Conservation (phyloP, 2,113 vertebrate species). For the Rhinopomastus cyanomelas region DNA sequence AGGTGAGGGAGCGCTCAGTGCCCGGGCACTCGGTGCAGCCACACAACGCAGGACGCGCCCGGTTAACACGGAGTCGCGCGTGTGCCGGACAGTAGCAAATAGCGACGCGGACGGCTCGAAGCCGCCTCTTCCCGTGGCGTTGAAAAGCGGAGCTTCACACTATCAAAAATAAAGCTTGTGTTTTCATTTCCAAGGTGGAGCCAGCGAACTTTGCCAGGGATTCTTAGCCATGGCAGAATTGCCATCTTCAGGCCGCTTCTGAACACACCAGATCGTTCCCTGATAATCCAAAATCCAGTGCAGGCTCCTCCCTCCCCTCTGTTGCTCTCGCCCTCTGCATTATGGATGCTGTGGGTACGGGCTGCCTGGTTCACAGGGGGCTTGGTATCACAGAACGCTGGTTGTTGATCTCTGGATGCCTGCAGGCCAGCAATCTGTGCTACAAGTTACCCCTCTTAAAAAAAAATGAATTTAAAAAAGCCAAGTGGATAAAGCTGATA, state of each 20-base stretch:
- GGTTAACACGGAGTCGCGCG: background rate
- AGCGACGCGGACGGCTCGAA: background rate
- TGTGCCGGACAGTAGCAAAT: background rate
- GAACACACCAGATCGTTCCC: background rate
- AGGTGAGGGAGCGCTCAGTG: constrained; percentile 18
- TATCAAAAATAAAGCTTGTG: background rate
- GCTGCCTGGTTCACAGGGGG: constrained; percentile 56
- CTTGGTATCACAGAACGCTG: constrained; percentile 71
- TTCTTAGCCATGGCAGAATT: constrained; percentile 37
- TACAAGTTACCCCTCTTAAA: constrained; percentile 68
- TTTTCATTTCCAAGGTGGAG: background rate
- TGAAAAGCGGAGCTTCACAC: fast-evolving
- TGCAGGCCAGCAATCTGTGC: constrained; percentile 78
- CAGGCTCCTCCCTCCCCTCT: constrained; percentile 17
- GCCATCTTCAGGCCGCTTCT: constrained; percentile 27
- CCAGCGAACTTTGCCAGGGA: background rate
- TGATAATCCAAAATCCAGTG: background rate
- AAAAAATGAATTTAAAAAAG: background rate
- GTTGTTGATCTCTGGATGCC: constrained; percentile 79
- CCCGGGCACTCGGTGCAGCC: background rate
- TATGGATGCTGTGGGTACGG: constrained; percentile 63
- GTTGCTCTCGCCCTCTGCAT: background rate
- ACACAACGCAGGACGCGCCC: background rate
- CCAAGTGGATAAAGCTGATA: constrained; percentile 61
- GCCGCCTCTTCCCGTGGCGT: background rate